These are phyloP conservation scores for Dolichotis patagonum DNA, from an alignment of 2,113 vertebrate genomes.

Conservation along the genomic window DNA sequence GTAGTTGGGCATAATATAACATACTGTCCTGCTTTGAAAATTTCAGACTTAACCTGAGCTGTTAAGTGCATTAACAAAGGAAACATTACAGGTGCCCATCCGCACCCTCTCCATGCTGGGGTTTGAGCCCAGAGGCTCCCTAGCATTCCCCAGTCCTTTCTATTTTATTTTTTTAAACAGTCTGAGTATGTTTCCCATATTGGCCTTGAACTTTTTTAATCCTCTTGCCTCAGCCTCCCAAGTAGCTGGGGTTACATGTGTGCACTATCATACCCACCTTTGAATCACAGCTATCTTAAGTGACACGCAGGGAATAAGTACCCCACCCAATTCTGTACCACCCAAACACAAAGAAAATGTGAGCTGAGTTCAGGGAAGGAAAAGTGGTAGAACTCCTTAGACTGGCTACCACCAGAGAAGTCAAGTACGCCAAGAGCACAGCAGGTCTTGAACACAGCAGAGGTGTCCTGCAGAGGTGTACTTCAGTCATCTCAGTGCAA, in stretches of 20 bases:
- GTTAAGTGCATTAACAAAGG: fast-evolving
- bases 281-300: neutral
- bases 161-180: neutral
- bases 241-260: neutral
- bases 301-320: neutral
- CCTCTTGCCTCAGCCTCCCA: neutral
- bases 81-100: neutral
- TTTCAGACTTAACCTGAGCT: neutral
- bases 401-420: conserved; percentile 38
- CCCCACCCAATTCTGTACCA: neutral
- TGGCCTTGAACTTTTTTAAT: neutral
- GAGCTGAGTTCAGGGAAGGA: neutral
- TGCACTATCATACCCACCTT: neutral
- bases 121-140: neutral
- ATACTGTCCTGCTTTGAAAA: conserved; percentile 59
- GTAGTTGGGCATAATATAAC: conserved; percentile 33
- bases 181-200: neutral
- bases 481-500: neutral
- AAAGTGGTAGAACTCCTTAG: neutral
- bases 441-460: neutral
- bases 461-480: neutral
- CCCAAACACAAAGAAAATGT: neutral
- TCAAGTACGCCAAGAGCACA: neutral
- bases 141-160: neutral
- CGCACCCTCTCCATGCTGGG: neutral